phyloP scores from a whole-genome alignment of 64 coral and sea anemone species.

The Astreopora myriophthalma region DNA sequence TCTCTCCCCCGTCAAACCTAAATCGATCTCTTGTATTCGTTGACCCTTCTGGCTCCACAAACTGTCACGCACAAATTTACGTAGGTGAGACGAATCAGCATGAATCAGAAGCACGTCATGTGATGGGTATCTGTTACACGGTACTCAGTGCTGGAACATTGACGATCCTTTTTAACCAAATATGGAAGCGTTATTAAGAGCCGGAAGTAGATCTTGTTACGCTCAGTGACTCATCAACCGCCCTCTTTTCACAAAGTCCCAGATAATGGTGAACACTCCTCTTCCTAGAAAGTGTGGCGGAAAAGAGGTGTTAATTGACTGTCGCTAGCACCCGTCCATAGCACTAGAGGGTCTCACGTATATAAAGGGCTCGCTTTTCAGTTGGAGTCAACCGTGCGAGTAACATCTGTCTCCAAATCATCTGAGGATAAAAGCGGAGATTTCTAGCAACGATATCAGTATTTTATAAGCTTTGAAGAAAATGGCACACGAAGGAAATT shows the following conservation, averaged over 20 bases:
- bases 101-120: neutral
- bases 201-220: neutral
- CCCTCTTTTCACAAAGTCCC: neutral
- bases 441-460: neutral
- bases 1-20: neutral
- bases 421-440: neutral
- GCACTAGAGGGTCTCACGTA: neutral
- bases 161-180: neutral
- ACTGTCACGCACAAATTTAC: neutral
- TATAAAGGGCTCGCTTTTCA: neutral
- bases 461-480: neutral
- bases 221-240: neutral
- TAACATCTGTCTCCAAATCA: neutral
- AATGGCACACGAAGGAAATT: neutral
- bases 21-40: neutral
- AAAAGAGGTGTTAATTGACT: neutral
- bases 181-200: neutral
- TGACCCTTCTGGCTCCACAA: neutral
- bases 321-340: neutral
- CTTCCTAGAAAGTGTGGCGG: neutral
- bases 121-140: neutral
- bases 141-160: no score
- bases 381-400: neutral
- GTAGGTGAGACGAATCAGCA: neutral
- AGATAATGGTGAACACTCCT: neutral